phyloP scores from a whole-genome alignment of 2,888 invertebrate genomes.

The Amiota mariae region DNA sequence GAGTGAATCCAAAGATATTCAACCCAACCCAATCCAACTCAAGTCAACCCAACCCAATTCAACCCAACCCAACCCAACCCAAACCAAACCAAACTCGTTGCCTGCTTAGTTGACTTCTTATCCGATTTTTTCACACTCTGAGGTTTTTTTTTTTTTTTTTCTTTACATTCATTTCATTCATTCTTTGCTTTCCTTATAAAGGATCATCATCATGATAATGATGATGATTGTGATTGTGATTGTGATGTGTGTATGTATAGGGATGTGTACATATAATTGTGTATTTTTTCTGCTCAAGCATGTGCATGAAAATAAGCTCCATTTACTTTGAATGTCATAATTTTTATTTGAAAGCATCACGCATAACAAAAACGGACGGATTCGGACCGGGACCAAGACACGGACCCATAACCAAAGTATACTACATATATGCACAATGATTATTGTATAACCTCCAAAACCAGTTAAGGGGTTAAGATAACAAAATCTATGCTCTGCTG shows the following conservation, averaged over 20 bases:
- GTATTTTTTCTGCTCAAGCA: constrained; percentile 25
- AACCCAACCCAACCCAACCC: too few relatives aligned
- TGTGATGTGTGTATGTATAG: neutral
- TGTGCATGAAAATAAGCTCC: constrained; percentile 55
- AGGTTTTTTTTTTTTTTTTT: neutral
- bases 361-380: constrained; percentile 40
- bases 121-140: constrained; percentile 30
- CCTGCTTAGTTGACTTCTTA: constrained; percentile 19
- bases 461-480: too few relatives aligned
- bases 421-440: too few relatives aligned
- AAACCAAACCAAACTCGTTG: too few relatives aligned
- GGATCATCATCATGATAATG: too few relatives aligned
- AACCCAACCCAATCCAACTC: too few relatives aligned
- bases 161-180: neutral
- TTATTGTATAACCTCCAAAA: too few relatives aligned
- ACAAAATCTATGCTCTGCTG: too few relatives aligned
- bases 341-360: constrained; percentile 67
- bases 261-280: constrained; percentile 38
- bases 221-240: neutral
- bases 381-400: too few relatives aligned
- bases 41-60: too few relatives aligned
- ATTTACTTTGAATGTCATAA: constrained; percentile 63
- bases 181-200: neutral
- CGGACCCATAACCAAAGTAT: too few relatives aligned
- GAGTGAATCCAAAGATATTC: too few relatives aligned